Conservation (phyloP, 2,113 vertebrate species). For the Ascaphus truei region DNA sequence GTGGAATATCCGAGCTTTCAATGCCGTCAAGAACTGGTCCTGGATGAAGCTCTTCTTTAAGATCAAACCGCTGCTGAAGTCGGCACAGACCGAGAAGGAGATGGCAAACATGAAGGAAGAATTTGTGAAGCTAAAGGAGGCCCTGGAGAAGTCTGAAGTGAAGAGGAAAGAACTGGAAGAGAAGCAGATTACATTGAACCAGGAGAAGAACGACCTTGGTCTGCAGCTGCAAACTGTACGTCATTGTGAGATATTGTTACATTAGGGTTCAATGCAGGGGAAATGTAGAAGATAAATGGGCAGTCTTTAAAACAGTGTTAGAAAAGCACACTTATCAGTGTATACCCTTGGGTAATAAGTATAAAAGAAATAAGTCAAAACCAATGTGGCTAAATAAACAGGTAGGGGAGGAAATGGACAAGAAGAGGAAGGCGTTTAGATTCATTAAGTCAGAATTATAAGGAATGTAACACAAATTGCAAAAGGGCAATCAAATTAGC, state of each 20-base stretch:
- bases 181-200: slow-evolving; percentile 81
- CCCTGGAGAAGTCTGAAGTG: slow-evolving; percentile 79
- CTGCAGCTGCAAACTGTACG: slow-evolving; percentile 90
- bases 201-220: slow-evolving; percentile 89
- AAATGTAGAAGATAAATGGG: no score
- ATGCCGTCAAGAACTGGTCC: slow-evolving; percentile 88
- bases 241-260: not conserved
- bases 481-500: no score
- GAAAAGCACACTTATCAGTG: no score
- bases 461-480: no score
- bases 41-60: slow-evolving; percentile 98
- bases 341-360: no score
- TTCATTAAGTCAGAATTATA: no score
- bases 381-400: no score
- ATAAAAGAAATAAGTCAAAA: no score
- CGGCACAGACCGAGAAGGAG: slow-evolving; percentile 86
- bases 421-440: no score
- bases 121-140: slow-evolving; percentile 78
- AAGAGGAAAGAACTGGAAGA: slow-evolving; percentile 90
- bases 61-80: slow-evolving; percentile 88
- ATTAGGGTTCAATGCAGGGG: not conserved
- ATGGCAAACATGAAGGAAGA: slow-evolving; percentile 78
- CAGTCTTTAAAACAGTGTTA: no score
- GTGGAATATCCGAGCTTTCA: slow-evolving; percentile 92
- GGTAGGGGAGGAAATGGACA: no score